Percentiles rank a stretch among this genome's conserved stretches.
Conservation (phyloP, 2,888 invertebrate genomes). For the Cephus pulcher region DNA sequence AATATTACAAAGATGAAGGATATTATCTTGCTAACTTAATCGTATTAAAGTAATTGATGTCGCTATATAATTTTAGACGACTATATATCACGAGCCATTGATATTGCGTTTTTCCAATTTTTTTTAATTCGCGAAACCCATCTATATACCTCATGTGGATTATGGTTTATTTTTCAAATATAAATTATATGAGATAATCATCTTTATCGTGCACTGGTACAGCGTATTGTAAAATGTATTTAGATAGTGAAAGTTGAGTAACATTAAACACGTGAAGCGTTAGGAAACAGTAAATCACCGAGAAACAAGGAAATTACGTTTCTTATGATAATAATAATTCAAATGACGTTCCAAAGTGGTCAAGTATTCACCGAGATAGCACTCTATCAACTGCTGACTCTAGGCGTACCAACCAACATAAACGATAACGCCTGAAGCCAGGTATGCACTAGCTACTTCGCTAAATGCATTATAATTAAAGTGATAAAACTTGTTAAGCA, state of each 20-base stretch:
- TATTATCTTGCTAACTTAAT: background rate
- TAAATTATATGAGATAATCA: background rate
- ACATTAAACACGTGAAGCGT: background rate
- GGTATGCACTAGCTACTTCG: background rate
- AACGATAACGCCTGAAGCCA: background rate
- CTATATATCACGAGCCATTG: background rate
- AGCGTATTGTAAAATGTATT: background rate
- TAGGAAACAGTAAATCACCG: background rate
- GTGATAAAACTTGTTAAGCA: background rate
- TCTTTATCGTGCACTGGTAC: background rate
- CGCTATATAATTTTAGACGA: background rate
- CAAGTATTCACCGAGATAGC: constrained; percentile 1
- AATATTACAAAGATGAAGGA: background rate
- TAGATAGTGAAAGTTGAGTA: background rate
- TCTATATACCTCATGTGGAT: background rate
- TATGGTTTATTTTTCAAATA: background rate
- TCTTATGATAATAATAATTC: background rate
- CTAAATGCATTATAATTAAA: background rate
- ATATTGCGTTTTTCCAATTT: background rate
- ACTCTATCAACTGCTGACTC: constrained; percentile 10
- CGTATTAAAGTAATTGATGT: background rate
- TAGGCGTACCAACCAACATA: background rate
- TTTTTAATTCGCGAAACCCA: background rate
- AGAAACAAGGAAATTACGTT: background rate
- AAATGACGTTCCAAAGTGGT: background rate